A percentile compares a stretch with the other conserved stretches of the same genome.
These are phyloP conservation scores for Montipora efflorescens DNA, from an alignment of 64 coral and sea anemone genomes.

Conservation along the genomic window DNA sequence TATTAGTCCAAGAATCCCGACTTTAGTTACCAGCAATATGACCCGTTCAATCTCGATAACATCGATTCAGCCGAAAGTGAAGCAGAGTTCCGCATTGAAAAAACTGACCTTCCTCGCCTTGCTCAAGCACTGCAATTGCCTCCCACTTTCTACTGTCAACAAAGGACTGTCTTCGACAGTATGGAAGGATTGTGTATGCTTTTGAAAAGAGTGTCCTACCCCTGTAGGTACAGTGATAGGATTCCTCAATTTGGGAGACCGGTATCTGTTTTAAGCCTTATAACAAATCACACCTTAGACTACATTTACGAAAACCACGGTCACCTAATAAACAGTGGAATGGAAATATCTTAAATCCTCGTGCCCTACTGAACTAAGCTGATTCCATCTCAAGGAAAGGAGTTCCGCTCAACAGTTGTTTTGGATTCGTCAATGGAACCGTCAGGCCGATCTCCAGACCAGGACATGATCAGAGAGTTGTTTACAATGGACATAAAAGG, in stretches of 20 bases:
- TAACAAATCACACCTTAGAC: slow-evolving; percentile 46
- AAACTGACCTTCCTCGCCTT: slow-evolving; percentile 50
- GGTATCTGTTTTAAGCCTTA: slow-evolving; percentile 27
- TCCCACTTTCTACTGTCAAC: slow-evolving; percentile 43
- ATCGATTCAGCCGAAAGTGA: slow-evolving; percentile 42
- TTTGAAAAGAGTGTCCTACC: slow-evolving; percentile 46
- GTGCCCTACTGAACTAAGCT: slow-evolving; percentile 1
- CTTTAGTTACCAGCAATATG: slow-evolving; percentile 44
- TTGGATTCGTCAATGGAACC: slow-evolving; percentile 19
- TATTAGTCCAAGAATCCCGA: slow-evolving; percentile 37
- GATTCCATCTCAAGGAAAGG: slow-evolving; percentile 2
- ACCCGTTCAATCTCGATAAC: slow-evolving; percentile 48
- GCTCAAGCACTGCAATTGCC: slow-evolving; percentile 50
- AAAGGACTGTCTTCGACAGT: slow-evolving; percentile 16
- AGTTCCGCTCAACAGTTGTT: slow-evolving; percentile 5
- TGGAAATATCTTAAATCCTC: slow-evolving; percentile 14
- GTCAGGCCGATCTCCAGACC: slow-evolving; percentile 8
- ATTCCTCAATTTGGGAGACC: slow-evolving; percentile 41
- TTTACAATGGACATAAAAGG: not conserved
- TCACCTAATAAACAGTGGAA: slow-evolving; percentile 61
- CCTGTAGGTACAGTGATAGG: slow-evolving; percentile 46
- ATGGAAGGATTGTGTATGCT: slow-evolving; percentile 44
- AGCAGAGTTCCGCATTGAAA: slow-evolving; percentile 44
- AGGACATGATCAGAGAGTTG: not conserved
- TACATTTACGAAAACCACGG: slow-evolving; percentile 47